These are phyloP conservation scores for Empidonax alnorum DNA, from an alignment of 2,113 vertebrate species.

Conservation along the genomic window DNA sequence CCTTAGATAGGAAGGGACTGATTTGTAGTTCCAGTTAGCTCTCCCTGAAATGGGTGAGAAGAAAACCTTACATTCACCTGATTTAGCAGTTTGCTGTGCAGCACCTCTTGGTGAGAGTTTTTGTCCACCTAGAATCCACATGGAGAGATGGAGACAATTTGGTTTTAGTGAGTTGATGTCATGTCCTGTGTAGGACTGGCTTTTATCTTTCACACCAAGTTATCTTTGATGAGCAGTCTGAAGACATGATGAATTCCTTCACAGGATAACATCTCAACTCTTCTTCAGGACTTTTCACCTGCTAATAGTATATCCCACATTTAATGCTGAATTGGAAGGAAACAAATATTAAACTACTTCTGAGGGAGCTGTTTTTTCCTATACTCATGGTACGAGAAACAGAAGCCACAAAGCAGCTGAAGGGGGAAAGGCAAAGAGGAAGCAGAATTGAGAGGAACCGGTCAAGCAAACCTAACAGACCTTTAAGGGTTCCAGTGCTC, in stretches of 20 bases:
- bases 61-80: neutral
- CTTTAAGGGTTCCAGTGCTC: neutral
- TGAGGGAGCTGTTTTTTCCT: neutral
- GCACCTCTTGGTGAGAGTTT: neutral
- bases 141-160: neutral
- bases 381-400: neutral
- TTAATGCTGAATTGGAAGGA: neutral
- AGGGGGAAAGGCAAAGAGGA: neutral
- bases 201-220: neutral
- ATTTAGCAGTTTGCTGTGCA: neutral
- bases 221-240: neutral
- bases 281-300: neutral
- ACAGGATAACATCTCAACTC: neutral
- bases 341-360: neutral
- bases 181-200: neutral
- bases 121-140: neutral
- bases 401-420: neutral
- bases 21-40: neutral
- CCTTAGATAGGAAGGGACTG: neutral
- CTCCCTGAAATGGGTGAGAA: neutral
- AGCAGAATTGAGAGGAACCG: neutral
- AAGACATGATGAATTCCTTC: neutral
- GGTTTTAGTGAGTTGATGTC: neutral
- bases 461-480: neutral
- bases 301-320: neutral